Evolutionary conservation across 2,888 invertebrate genomes (phyloP), one percentile per base, ranked within the genome.

Genomic region (Eristalinus sepulchralis): DNA sequence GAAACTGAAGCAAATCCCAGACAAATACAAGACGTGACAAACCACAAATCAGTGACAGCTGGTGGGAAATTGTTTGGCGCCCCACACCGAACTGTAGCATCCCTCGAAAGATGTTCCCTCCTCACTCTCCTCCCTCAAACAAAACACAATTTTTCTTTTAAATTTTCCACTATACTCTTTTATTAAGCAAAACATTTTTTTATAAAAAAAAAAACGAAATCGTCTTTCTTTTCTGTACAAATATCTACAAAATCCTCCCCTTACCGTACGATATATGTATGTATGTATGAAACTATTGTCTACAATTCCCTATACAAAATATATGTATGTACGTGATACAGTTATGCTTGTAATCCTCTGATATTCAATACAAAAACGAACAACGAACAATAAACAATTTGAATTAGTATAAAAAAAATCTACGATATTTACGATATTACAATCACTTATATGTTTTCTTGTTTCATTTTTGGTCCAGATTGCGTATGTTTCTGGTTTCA

Each of bases 401-500:
- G 24, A 27, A 1, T 36, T 9, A 72, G 31, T 39, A 31, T 39
- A 78, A 36, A 72, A 47, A 55, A 62, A 71, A 82, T 53, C 68
- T 79, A 80, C 73, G 79, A 83, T 80, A 81, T 85, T 71, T 81
- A 81, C 81, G 81, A 81, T 81, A 81, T 81, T 63, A 81, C 77
- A 85, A 85, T 85, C 81, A 77, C 67, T 63, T 72, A 71, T 76
- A 33, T 47, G 33, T 22, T 33, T 31, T 33, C 62, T 62, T 66
- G 36, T 64, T 31, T 31, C 17, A 39, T n/a, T 55, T 63, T 72
- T 67, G 55, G 67, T 68, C 72, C 55, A 78, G 72, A 75, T 57
- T 20, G 27, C 27, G n/a, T 13, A 53, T 36, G 55, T 17, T 13
- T 31, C n/a, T 31, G 60, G 31, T 31, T n/a, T n/a, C 31, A 31